phyloP scores from a whole-genome alignment of 2,113 vertebrate species.

The Baryphthengus martii region DNA sequence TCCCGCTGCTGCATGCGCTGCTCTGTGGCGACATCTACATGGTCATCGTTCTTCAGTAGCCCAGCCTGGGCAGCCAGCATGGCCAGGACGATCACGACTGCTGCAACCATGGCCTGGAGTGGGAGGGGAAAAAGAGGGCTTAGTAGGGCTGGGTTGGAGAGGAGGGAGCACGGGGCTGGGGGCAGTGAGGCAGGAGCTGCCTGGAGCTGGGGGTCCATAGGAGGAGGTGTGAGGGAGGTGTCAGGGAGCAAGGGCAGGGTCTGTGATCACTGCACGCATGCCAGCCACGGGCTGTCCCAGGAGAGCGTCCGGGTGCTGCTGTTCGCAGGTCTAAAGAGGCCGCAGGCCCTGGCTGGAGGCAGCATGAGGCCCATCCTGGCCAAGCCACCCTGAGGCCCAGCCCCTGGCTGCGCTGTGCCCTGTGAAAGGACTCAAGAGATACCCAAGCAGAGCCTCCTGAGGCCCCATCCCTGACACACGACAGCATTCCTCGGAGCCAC shows the following conservation, averaged over 20 bases:
- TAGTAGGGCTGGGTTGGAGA: not conserved
- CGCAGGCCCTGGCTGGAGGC: not conserved
- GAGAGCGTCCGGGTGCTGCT: not conserved
- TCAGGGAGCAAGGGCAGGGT: not conserved
- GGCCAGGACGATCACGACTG: not conserved
- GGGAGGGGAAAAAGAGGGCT: not conserved
- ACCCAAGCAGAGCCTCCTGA: not conserved
- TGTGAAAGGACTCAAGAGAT: not conserved
- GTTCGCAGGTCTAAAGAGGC: not conserved
- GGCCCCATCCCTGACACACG: not conserved
- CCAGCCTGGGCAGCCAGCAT: not conserved
- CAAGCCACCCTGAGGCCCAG: not conserved
- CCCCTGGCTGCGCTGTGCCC: not conserved
- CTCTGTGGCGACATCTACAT: not conserved
- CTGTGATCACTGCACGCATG: not conserved
- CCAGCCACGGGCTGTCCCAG: not conserved
- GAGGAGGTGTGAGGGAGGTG: not conserved
- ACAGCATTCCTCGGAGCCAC: not conserved
- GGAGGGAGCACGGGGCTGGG: not conserved
- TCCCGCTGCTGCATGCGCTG: not conserved
- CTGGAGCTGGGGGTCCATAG: not conserved
- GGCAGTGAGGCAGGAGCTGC: not conserved
- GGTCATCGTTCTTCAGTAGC: not conserved
- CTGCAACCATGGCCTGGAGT: not conserved
- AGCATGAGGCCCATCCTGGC: not conserved